These are phyloP conservation scores for Nannospalax galili DNA, from an alignment of 2,113 vertebrate genomes.

Conservation along the genomic window DNA sequence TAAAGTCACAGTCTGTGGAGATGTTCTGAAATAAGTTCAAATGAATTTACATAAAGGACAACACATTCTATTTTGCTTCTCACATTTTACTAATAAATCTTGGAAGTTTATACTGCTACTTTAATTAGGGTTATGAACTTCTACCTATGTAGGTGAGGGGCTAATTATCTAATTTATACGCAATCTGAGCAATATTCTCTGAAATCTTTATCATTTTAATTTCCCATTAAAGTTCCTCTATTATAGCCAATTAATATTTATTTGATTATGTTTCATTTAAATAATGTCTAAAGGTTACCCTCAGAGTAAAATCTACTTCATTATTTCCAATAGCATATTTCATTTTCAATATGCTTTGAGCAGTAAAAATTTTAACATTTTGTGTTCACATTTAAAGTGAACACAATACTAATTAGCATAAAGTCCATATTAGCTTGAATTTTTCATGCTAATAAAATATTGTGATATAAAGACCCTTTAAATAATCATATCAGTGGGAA, in stretches of 20 bases:
- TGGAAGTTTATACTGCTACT: conserved; percentile 84
- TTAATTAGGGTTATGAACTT: conserved; percentile 86
- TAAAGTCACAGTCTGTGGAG: conserved; percentile 63
- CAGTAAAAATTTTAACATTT: background rate
- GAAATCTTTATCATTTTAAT: conserved; percentile 76
- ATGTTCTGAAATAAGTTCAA: conserved; percentile 46
- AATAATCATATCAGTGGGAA: background rate
- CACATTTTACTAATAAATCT: conserved; percentile 71
- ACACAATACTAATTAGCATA: background rate
- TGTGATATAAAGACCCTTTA: background rate
- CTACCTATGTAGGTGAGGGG: conserved; percentile 82
- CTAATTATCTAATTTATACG: conserved; percentile 88
- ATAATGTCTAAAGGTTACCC: conserved; percentile 12
- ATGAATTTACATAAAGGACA: conserved; percentile 27
- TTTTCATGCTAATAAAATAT: background rate
- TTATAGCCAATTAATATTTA: conserved; percentile 81
- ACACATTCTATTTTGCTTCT: conserved; percentile 57
- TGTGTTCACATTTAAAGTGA: background rate
- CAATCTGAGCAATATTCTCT: conserved; percentile 83
- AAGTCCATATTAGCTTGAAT: background rate
- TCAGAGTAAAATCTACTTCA: background rate
- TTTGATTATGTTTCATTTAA: conserved; percentile 80
- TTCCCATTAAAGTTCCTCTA: conserved; percentile 76
- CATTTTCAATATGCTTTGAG: background rate
- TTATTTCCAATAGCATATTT: background rate